Evolutionary conservation across 2,888 invertebrate species (phyloP).

Genomic region (Ptilodon capucinus): DNA sequence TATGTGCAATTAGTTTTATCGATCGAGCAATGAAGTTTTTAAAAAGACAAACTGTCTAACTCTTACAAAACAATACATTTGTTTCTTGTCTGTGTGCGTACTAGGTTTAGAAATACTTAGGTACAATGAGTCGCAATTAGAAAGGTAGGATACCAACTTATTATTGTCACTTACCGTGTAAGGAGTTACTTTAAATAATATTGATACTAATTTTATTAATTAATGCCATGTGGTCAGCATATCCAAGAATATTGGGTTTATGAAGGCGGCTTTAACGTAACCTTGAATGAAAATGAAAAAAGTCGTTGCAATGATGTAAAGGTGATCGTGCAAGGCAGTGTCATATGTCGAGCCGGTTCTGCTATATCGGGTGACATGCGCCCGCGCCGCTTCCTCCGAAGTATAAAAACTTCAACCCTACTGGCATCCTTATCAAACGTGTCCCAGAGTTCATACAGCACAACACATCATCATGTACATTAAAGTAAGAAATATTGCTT

Average conservation of each 20-base stretch:
- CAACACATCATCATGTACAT: slow-evolving; percentile 69
- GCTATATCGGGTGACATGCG: slow-evolving; percentile 60
- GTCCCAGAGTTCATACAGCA: slow-evolving; percentile 50
- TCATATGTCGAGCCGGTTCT: slow-evolving; percentile 73
- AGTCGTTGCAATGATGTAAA: slow-evolving; percentile 62
- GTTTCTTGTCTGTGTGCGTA: not conserved
- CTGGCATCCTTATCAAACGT: slow-evolving; percentile 64
- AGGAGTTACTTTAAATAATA: too few species aligned
- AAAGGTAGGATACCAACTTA: not conserved
- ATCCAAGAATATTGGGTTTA: slow-evolving; percentile 13
- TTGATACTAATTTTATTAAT: not conserved
- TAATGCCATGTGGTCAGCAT: not conserved
- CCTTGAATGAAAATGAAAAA: slow-evolving; percentile 71
- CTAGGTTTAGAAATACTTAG: too few species aligned
- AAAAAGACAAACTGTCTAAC: not conserved
- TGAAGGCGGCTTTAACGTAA: slow-evolving; percentile 39
- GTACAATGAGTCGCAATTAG: not conserved
- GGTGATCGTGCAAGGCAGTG: slow-evolving; percentile 67
- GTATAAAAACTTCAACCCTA: slow-evolving; percentile 75
- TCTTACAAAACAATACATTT: not conserved
- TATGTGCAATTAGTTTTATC: not conserved
- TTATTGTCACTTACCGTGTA: too few species aligned
- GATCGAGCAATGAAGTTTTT: not conserved
- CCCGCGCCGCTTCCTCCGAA: slow-evolving; percentile 47
- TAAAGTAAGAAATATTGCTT: slow-evolving; percentile 58